These are phyloP conservation scores for Mya arenaria DNA, from an alignment of 1,140 invertebrate species.

Conservation along the genomic window DNA sequence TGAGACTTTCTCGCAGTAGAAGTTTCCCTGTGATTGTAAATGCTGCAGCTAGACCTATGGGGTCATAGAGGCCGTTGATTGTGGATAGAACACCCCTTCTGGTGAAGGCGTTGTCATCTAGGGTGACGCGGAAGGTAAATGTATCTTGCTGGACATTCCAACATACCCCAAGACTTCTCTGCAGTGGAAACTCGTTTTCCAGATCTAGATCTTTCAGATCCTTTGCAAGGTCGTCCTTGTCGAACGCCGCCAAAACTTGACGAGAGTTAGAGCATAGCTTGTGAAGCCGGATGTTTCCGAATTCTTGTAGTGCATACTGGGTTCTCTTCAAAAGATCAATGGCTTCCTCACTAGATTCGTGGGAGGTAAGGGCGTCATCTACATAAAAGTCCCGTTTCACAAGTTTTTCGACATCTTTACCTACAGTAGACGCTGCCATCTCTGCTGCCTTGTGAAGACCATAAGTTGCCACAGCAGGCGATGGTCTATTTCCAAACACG, in stretches of 20 bases:
- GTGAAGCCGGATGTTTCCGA: conserved; percentile 40
- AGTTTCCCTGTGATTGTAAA: conserved; percentile 57
- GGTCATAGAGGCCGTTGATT: conserved; percentile 59
- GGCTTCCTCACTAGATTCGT: conserved; percentile 12
- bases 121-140: conserved; percentile 33
- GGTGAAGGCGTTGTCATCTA: conserved; percentile 9
- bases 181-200: conserved; percentile 38
- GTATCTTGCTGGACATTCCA: conserved; percentile 56
- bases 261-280: conserved; percentile 52
- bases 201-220: conserved; percentile 35
- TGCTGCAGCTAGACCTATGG: conserved; percentile 56
- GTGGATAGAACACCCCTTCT: conserved; percentile 23
- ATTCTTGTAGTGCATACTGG: conserved; percentile 4
- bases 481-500: conserved; percentile 59
- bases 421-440: not conserved
- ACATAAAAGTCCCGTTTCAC: conserved; percentile 55
- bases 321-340: conserved; percentile 4
- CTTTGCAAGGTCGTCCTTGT: not conserved
- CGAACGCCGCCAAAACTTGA: conserved; percentile 55
- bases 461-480: conserved; percentile 55
- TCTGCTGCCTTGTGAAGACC: conserved; percentile 35
- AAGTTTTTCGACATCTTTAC: conserved; percentile 11
- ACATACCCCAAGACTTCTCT: conserved; percentile 41
- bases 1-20: conserved; percentile 62
- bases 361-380: conserved; percentile 45